Base-by-base conservation (phyloP, 2,888 invertebrate species). In the Lingula anatina region DNA sequence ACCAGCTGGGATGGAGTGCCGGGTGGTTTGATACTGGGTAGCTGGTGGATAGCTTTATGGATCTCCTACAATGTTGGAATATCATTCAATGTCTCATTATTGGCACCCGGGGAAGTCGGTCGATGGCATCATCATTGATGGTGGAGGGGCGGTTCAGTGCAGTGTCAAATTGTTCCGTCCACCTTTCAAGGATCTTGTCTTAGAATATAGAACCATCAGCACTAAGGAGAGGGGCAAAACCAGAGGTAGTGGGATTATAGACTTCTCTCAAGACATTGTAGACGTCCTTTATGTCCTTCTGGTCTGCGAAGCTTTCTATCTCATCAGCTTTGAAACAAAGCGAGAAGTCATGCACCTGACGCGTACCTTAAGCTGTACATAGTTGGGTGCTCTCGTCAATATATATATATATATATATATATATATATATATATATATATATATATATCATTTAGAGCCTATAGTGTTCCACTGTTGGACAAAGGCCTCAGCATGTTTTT, bases 91-190 rank as follows among this genome's bases (percentile, higher is more conserved):
- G 7, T 15, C 23, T 9, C 15, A 15, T 20, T 45, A 39, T 40
- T 7, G 9, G 15, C 15, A 44, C 15, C 28, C 48, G 44, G 15
- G 40, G 48, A 20, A 44, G 28, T 20, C 42, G 36, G n/a, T 43
- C 24, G 12, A 55, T 48, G 31, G 48, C 43, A 7, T 47, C 48
- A 15, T 48, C 44, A 26, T 50, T 50, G 20, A 49, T 53, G 43
- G 44, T 9, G 15, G 49, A 49, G 18, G 48, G 48, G 12, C 50
- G n/a, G 44, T 53, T 56, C 1, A 56, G 54, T 7, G 47, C 23
- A 12, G 23, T 20, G 7, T 51, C 27, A 23, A 55, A 55, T 43
- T 56, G 53, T 36, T 53, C 52, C 2, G 56, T 47, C 51, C 42
- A 56, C 15, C 52, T 42, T 28, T 57, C 37, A 23, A 54, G 48